Evolutionary conservation across 1,140 invertebrate genomes (phyloP).

Genomic region (Drosophila teissieri): DNA sequence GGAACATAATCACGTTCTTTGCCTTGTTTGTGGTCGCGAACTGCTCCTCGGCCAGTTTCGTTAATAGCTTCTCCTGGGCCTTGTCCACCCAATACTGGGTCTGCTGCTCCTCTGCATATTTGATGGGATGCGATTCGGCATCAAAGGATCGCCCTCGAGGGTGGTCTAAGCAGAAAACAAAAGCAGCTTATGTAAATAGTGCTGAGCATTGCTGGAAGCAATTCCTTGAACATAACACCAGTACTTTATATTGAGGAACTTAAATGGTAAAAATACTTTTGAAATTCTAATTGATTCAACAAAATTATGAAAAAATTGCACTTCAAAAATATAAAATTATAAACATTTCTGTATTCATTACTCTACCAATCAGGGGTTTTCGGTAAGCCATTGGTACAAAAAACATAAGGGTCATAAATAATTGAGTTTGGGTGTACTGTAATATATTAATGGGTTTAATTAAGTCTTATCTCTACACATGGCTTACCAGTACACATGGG

Average conservation of each 20-base stretch:
- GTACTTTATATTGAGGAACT: no score
- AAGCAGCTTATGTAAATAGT: no score
- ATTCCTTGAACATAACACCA: no score
- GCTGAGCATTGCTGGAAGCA: no score
- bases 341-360: no score
- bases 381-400: background rate
- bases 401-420: conserved; percentile 7
- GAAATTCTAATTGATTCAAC: no score
- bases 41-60: conserved; percentile 71
- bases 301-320: no score
- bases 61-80: conserved; percentile 64
- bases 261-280: no score
- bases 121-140: conserved; percentile 27
- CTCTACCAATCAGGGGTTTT: no score
- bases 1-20: conserved; percentile 91
- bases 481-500: background rate
- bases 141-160: conserved; percentile 38
- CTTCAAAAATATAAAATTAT: no score
- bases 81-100: conserved; percentile 71
- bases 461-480: conserved; percentile 17
- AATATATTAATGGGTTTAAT: conserved; percentile 24
- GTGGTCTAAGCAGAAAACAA: conserved; percentile 41
- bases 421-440: background rate
- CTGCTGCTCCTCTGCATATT: conserved; percentile 55
- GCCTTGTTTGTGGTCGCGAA: conserved; percentile 84